Base-by-base conservation (phyloP, 2,888 invertebrate species). In the Lycaena phlaeas region DNA sequence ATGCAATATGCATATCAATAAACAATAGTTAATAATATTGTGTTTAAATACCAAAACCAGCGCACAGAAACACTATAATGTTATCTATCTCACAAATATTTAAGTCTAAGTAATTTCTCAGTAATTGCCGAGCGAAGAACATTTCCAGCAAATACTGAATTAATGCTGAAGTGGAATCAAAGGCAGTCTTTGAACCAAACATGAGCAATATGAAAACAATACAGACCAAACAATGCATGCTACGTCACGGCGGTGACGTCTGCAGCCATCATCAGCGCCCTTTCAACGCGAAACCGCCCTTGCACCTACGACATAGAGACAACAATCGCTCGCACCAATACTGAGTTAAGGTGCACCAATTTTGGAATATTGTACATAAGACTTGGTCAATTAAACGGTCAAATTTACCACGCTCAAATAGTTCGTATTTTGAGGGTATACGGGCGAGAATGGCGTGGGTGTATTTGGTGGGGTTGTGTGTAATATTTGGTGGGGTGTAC, bases 181-280 rank as follows among this genome's bases (percentile, higher is more conserved):
- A 49, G 39, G 42, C 45, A 43, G 43, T 37, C 42, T 42, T 44
- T 46, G 45, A 41, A 47, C 40, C 41, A 34, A 47, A 46, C 46
- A 41, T 28, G 45, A 46, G 39, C 42, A 45, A 40, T 44, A 45
- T 42, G 42, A 30, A 41, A 50, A 48, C 45, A 53, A 49, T 49
- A 45, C 49, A 44, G 42, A 41, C 27, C 39, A 44, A 49, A 52
- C 52, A 54, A 52, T 52, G 43, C 49, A 51, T 41, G 51, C 52
- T 46, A 46, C 46, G 43, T 53, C 51, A 49, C 43, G 34, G 27
- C 42, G 29, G 31, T 49, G 48, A 52, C 51, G 48, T 52, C 47
- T 41, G 17, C 11, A 22, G 18, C 18, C 22, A 22, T 34, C 22
- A 18, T 34, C 34, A 9, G 10, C 12, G 22, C 10, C 34, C 18